Conservation (phyloP, 2,797 vertebrate species). For the Scolopax bukidnonensis region DNA sequence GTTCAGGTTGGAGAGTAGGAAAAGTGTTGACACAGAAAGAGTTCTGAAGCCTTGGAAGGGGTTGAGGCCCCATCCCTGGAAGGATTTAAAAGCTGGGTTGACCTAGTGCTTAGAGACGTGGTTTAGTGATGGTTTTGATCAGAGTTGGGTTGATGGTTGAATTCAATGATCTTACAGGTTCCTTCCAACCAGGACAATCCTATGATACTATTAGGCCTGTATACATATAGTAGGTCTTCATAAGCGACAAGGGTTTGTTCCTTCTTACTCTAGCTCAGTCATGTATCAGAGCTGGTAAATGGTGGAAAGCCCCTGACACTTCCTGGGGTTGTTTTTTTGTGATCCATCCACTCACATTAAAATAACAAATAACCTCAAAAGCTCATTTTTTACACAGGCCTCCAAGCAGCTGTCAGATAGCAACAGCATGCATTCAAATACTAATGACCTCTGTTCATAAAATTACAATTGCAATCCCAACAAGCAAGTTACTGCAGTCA, state of each 20-base stretch:
- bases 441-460: neutral
- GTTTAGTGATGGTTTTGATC: no score
- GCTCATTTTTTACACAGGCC: neutral
- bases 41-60: no score
- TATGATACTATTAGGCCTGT: no score
- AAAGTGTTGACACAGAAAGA: no score
- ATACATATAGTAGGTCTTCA: neutral
- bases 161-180: no score
- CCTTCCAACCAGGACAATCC: no score
- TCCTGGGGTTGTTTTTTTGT: neutral
- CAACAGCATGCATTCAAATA: neutral
- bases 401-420: neutral
- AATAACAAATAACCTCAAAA: neutral
- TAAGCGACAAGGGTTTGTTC: fast-evolving
- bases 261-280: neutral
- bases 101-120: no score
- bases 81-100: no score
- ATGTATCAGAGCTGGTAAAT: neutral
- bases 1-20: no score
- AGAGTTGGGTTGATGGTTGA: no score
- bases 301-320: neutral
- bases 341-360: neutral
- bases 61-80: no score
- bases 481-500: neutral
- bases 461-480: neutral